These are phyloP conservation scores for Pectinophora gossypiella DNA, from an alignment of 1,140 invertebrate species.

Conservation along the genomic window DNA sequence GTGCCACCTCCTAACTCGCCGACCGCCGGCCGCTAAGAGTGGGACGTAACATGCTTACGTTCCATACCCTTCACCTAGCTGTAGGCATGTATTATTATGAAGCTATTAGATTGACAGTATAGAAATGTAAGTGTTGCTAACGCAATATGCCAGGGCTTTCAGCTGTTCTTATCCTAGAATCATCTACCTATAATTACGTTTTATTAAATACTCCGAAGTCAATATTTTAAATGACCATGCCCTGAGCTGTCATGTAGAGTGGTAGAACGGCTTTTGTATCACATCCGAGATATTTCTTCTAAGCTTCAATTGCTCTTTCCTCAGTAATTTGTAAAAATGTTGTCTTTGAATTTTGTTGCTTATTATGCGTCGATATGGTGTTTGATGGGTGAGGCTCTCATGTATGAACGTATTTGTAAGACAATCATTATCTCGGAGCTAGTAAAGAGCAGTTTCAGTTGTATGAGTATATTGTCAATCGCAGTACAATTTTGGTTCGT, in stretches of 20 bases:
- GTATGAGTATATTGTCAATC: not conserved
- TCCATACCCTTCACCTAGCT: too few species aligned
- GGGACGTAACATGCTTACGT: too few species aligned
- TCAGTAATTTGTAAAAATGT: not conserved
- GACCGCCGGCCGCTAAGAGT: too few species aligned
- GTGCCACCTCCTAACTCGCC: too few species aligned
- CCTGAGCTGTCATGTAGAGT: conserved; percentile 3
- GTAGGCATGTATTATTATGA: too few species aligned
- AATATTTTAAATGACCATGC: too few species aligned
- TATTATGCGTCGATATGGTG: conserved; percentile 10
- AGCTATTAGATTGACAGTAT: too few species aligned
- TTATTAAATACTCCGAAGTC: too few species aligned
- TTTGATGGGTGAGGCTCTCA: conserved; percentile 45
- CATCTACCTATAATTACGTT: too few species aligned
- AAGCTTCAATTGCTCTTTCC: not conserved
- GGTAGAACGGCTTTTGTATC: not conserved
- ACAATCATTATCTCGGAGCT: conserved; percentile 33
- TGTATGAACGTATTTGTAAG: conserved; percentile 32
- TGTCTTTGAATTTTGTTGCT: not conserved
- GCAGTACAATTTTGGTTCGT: not conserved
- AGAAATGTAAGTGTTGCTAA: too few species aligned
- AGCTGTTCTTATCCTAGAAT: too few species aligned
- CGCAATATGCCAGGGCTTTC: too few species aligned
- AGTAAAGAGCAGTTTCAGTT: conserved; percentile 6
- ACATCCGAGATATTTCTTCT: not conserved